Evolutionary conservation across 2,113 vertebrate genomes (phyloP).

Genomic region (Eleginops maclovinus): DNA sequence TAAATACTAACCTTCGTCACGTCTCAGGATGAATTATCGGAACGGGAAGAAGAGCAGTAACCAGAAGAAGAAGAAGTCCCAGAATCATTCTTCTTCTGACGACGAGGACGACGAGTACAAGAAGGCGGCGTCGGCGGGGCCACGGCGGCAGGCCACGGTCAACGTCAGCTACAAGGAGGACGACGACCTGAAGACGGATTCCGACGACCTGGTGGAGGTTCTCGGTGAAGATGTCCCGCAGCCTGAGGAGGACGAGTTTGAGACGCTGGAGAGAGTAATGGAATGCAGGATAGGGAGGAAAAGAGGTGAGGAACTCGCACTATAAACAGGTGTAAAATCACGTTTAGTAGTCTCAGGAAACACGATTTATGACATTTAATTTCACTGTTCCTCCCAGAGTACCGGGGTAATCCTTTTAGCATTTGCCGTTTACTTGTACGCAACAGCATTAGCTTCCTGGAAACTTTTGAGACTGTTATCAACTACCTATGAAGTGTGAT

Average conservation of each 20-base stretch:
- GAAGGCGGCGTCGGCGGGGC: constrained; percentile 89
- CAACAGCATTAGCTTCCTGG: too few relatives aligned
- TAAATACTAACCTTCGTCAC: not conserved
- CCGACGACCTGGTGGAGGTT: constrained; percentile 95
- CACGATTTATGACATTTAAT: too few relatives aligned
- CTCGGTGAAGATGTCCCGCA: constrained; percentile 95
- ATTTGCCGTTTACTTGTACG: too few relatives aligned
- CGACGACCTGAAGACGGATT: constrained; percentile 97
- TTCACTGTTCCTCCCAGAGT: too few relatives aligned
- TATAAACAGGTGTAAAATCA: not conserved
- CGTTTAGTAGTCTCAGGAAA: not conserved
- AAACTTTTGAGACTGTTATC: too few relatives aligned
- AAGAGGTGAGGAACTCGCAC: constrained; percentile 84
- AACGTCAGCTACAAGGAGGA: constrained; percentile 99
- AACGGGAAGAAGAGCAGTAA: constrained; percentile 90
- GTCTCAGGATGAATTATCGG: constrained; percentile 88
- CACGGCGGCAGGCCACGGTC: constrained; percentile 95
- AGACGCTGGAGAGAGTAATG: constrained; percentile 98
- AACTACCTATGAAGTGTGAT: too few relatives aligned
- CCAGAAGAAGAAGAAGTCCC: constrained; percentile 87
- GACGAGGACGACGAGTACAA: constrained; percentile 87
- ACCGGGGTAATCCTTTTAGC: too few relatives aligned
- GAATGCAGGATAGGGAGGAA: constrained; percentile 91
- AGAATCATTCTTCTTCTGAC: constrained; percentile 88
- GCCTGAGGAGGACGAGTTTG: constrained; percentile 97